Base-by-base conservation (phyloP, 1,140 invertebrate genomes). In the Caerostris darwini region DNA sequence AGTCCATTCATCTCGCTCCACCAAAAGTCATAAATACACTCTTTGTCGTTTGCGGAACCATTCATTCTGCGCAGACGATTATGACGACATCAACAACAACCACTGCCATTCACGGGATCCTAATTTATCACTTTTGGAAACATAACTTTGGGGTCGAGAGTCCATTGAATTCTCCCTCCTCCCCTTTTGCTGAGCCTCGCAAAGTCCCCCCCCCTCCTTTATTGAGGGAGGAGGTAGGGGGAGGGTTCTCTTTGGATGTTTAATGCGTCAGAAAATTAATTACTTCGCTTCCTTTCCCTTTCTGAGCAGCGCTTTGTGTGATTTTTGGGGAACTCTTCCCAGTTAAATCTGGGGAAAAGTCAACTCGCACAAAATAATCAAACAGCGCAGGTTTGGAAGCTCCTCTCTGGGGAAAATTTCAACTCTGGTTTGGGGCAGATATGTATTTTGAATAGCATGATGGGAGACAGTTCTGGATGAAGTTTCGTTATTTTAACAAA, bases 51-150 rank as follows among this genome's bases (percentile, higher is more conserved):
- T 77, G 10, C 3, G 19, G 34, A 50, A 53, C 34, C 69, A 77
- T 77, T 77, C 69, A 77, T 34, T 77, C 69, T 12, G 12, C 69
- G 69, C 69, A 77, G 19, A 77, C 69, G 34, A 71, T 71, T 71
- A 71, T 77, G 61, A 77, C 69, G 69, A 77, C 69, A 77, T 77
- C 69, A 77, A 77, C 34, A 77, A 77, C 34, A 77, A 77, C 69
- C 34, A 77, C 50, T 77, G 69, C 69, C 69, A 77, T 77, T 77
- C 69, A 77, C 19, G 34, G 69, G 50, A 50, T 34, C 12, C 69
- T 77, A 77, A 77, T 77, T 77, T 50, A 77, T 77, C 69, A 77
- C 69, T 77, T 12, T 12, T 19, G 7, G 8, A 77, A 50, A 77
- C 71, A 77, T 7, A 77, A 77, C 71, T 77, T 77, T 77, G 8